Evolutionary conservation across 2,888 invertebrate genomes (phyloP), one percentile per base, ranked within the genome.

Genomic region (Pseudanteris insignis): DNA sequence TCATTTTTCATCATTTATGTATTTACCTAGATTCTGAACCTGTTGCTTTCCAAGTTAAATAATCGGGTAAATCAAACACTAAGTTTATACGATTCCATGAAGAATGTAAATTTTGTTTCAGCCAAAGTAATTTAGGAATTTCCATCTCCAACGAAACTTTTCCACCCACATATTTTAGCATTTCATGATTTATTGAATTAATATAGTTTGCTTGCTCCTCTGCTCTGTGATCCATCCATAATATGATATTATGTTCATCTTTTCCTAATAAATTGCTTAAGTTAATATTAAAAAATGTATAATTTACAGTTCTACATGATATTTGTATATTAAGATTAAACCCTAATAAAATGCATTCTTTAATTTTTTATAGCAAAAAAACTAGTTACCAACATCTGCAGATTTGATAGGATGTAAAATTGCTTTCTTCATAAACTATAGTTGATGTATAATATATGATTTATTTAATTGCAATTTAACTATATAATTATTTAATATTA

Each of bases 101-200:
- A 2, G 83, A 75, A 0, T 84, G 79, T 6, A 91, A 75, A 81
- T 90, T 84, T 68, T 84, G 86, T 79, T 96, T 96, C 1, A 97
- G 77, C 97, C 97, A 98, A 15, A 96, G 79, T 10, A 97, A 79
- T 82, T 97, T 98, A 0, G 97, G 96, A 54, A 91, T 89, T 84
- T 97, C 88, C 96, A 97, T 97, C 84, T 97, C 97, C n/a, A 94
- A 83, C 0, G 96, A 96, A 3, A 97, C 90, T 81, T 88, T 89
- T 0, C 95, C 95, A 1, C 97, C 97, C 1, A 94, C 92, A 81
- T 89, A 92, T 69, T 89, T 86, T 0, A 97, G 83, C 10, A 94
- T 86, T 1, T 86, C 81, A 81, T 95, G 92, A 5, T 86, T 82
- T 0, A 86, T 86, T 34, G 83, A 81, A 76, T 96, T 96, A 28